Conservation (phyloP, 2,113 vertebrate genomes). For the Rhombomys opimus region DNA sequence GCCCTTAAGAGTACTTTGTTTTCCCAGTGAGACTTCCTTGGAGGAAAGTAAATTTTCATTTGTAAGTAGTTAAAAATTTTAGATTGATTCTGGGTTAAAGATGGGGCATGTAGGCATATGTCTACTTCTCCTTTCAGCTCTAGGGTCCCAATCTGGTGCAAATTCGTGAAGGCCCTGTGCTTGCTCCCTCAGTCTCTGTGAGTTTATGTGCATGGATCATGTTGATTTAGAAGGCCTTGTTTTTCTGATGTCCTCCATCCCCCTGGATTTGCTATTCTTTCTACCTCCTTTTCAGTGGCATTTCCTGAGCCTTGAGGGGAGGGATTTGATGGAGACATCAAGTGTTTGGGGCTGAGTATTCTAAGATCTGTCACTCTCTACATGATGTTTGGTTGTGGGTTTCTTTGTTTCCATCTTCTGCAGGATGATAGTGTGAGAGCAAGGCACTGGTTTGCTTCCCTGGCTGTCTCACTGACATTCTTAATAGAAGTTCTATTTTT, state of each 20-base stretch:
- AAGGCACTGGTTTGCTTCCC: background rate
- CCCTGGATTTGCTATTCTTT: background rate
- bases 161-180: background rate
- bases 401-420: background rate
- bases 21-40: background rate
- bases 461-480: background rate
- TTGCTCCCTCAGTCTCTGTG: background rate
- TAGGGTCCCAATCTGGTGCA: background rate
- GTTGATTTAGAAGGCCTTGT: background rate
- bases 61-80: background rate
- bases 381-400: background rate
- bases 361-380: background rate
- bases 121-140: background rate
- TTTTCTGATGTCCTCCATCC: too few relatives aligned
- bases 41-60: background rate
- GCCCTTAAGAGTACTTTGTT: background rate
- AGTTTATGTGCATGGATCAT: background rate
- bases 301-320: background rate
- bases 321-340: background rate
- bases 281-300: background rate
- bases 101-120: background rate
- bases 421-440: background rate
- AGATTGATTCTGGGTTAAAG: background rate
- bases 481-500: conserved; percentile 19
- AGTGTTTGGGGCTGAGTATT: background rate